Conservation (phyloP, 2,888 invertebrate genomes). For the Cataglyphis altisquamis region DNA sequence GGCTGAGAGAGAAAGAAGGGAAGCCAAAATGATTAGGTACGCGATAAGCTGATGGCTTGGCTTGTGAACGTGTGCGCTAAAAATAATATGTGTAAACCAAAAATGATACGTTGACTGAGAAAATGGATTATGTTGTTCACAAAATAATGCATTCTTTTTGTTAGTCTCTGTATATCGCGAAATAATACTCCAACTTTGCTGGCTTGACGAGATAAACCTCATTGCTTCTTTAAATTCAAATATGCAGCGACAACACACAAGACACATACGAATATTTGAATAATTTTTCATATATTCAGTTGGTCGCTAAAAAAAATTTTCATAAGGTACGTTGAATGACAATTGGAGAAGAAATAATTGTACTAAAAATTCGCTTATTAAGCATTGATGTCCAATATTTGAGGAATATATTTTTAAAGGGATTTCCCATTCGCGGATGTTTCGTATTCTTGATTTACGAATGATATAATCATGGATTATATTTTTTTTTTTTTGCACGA, state of each 20-base stretch:
- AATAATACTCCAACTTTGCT: neutral
- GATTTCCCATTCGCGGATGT: constrained; percentile 46
- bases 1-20: neutral
- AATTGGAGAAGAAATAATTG: neutral
- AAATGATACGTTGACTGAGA: constrained; percentile 12
- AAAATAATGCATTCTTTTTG: neutral
- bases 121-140: constrained; percentile 1
- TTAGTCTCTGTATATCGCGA: neutral
- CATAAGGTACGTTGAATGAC: neutral
- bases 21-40: constrained; percentile 60
- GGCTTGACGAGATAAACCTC: neutral
- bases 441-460: neutral
- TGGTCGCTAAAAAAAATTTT: neutral
- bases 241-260: neutral
- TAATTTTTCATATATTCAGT: constrained; percentile 2
- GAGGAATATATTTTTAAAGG: constrained; percentile 29
- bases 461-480: constrained; percentile 17
- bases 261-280: constrained; percentile 20
- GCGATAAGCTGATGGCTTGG: constrained; percentile 60
- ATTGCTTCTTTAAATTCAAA: constrained; percentile 17
- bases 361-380: constrained; percentile 36
- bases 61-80: neutral
- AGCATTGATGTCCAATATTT: constrained; percentile 51
- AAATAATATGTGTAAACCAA: neutral
- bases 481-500: constrained; percentile 24